Percentiles rank a stretch among this genome's conserved stretches.
These are phyloP conservation scores for Maniola hyperantus DNA, from an alignment of 2,888 invertebrate species.

Conservation along the genomic window DNA sequence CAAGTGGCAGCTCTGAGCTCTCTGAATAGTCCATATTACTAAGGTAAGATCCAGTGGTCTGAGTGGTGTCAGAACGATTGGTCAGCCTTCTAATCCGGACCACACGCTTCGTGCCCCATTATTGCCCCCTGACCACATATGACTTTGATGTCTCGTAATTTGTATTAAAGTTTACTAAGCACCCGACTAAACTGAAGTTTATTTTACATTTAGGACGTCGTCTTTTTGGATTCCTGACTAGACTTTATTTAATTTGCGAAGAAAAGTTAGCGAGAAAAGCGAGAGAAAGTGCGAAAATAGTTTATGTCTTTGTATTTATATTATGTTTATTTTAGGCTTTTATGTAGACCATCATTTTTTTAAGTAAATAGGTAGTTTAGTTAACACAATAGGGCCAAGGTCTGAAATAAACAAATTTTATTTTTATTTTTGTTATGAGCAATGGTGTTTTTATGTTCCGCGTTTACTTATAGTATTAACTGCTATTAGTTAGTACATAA, in stretches of 20 bases:
- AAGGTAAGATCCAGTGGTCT: conserved; percentile 62
- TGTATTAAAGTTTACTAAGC: conserved; percentile 25
- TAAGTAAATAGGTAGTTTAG: no score
- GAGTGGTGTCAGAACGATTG: conserved; percentile 63
- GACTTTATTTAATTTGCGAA: background rate
- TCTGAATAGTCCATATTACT: conserved; percentile 61
- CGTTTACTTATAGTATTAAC: no score
- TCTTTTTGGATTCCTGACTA: background rate
- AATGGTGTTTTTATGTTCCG: no score
- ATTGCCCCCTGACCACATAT: conserved; percentile 33
- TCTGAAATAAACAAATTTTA: no score
- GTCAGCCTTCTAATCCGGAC: conserved; percentile 56
- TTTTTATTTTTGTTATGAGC: no score
- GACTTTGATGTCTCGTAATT: background rate
- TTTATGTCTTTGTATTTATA: no score
- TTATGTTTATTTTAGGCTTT: no score
- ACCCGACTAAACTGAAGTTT: background rate
- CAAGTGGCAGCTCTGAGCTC: conserved; percentile 47
- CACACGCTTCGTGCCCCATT: conserved; percentile 62
- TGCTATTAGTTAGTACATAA: no score
- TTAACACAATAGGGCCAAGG: no score
- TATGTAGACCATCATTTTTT: no score
- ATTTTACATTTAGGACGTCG: background rate
- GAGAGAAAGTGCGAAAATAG: no score
- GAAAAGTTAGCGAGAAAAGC: no score